Conservation (phyloP, 2,888 invertebrate species). For the Scotopteryx bipunctaria region DNA sequence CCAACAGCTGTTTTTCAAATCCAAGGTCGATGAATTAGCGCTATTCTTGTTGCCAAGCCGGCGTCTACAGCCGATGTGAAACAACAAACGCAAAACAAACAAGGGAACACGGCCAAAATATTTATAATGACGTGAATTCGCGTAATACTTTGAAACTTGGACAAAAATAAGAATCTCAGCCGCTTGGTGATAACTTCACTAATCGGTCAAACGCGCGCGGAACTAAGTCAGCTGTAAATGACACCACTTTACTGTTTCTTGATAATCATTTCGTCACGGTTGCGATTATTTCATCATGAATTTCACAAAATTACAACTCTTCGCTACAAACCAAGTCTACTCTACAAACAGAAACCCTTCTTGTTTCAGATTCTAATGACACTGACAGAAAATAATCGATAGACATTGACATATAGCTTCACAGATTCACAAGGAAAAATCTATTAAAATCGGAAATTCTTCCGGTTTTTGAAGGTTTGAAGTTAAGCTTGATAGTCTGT, state of each 20-base stretch:
- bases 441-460: too few species aligned
- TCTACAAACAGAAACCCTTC: too few species aligned
- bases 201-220: conserved; percentile 22
- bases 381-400: too few species aligned
- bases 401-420: too few species aligned
- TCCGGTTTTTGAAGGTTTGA: too few species aligned
- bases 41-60: conserved; percentile 59
- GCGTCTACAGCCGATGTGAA: conserved; percentile 57
- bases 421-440: too few species aligned
- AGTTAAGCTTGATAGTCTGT: too few species aligned
- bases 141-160: conserved; percentile 51
- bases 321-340: too few species aligned
- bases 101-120: conserved; percentile 70
- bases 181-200: conserved; percentile 1
- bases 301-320: conserved; percentile 33
- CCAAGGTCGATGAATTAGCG: conserved; percentile 63
- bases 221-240: conserved; percentile 16
- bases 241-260: conserved; percentile 35
- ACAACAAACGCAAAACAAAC: conserved; percentile 65
- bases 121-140: conserved; percentile 70
- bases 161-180: conserved; percentile 47
- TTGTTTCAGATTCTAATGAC: too few species aligned
- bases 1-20: conserved; percentile 68
- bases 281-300: conserved; percentile 50
- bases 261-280: conserved; percentile 51